Conservation (phyloP, 2,888 invertebrate genomes). For the Amiota minor region DNA sequence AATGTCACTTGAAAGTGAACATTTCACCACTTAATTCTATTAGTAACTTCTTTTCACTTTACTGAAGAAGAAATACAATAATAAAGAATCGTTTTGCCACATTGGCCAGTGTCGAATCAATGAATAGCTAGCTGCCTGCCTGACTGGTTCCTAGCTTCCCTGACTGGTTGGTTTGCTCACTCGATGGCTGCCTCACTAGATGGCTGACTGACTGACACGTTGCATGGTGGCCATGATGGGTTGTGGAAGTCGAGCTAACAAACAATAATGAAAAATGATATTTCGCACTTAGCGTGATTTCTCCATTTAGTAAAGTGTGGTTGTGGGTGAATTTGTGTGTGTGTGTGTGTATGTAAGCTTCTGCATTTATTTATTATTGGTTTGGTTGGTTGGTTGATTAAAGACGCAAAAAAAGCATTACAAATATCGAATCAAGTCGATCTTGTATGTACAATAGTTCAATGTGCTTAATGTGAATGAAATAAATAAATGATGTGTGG, state of each 20-base stretch:
- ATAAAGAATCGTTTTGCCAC: no score
- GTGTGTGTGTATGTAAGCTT: no score
- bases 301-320: constrained; percentile 19
- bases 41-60: constrained; percentile 6
- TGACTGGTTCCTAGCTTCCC: no score
- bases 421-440: constrained; percentile 4
- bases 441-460: not conserved
- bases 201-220: not conserved
- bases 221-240: not conserved
- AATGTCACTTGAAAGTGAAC: constrained; percentile 24
- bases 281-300: constrained; percentile 30
- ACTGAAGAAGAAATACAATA: no score
- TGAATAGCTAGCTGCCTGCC: no score
- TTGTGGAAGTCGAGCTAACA: not conserved
- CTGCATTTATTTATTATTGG: not conserved
- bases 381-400: not conserved
- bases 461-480: not conserved
- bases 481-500: constrained; percentile 30
- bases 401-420: not conserved
- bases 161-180: not conserved
- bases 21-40: constrained; percentile 28
- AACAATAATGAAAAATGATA: constrained; percentile 32
- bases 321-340: not conserved
- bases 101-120: no score
- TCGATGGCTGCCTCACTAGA: not conserved